Evolutionary conservation across 1,140 invertebrate species (phyloP).

Genomic region (Sitophilus oryzae): DNA sequence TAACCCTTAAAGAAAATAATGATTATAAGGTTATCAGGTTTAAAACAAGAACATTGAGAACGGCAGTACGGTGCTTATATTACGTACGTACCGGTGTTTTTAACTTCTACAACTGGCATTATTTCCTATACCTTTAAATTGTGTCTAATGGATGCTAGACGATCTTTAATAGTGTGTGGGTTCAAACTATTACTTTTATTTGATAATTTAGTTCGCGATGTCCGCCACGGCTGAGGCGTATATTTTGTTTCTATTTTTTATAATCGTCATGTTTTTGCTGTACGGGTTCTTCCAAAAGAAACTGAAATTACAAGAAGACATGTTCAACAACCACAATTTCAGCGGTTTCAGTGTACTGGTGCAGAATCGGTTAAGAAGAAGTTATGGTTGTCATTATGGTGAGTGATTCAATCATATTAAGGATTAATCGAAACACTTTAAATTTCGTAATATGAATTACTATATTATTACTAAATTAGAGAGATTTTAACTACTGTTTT

Average conservation of each 20-base stretch:
- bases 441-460: too few species aligned
- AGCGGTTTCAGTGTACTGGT: slow-evolving; percentile 9
- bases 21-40: not conserved
- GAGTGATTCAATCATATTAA: slow-evolving; percentile 2
- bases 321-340: slow-evolving; percentile 7
- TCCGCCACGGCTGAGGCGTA: slow-evolving; percentile 14
- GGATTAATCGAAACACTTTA: too few species aligned
- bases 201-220: not conserved
- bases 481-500: too few species aligned
- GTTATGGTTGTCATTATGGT: slow-evolving; percentile 5
- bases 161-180: not conserved
- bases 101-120: not conserved
- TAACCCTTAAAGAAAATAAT: not conserved
- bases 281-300: slow-evolving; percentile 14
- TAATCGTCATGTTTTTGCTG: slow-evolving; percentile 15
- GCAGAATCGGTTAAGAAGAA: slow-evolving; percentile 3
- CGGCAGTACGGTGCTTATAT: too few species aligned
- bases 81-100: too few species aligned
- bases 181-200: not conserved
- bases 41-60: not conserved
- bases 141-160: not conserved
- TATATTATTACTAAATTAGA: too few species aligned
- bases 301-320: slow-evolving; percentile 7
- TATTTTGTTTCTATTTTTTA: slow-evolving; percentile 14
- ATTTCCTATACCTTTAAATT: not conserved